Conservation (phyloP, 2,888 invertebrate species). For the Cerastis leucographa region DNA sequence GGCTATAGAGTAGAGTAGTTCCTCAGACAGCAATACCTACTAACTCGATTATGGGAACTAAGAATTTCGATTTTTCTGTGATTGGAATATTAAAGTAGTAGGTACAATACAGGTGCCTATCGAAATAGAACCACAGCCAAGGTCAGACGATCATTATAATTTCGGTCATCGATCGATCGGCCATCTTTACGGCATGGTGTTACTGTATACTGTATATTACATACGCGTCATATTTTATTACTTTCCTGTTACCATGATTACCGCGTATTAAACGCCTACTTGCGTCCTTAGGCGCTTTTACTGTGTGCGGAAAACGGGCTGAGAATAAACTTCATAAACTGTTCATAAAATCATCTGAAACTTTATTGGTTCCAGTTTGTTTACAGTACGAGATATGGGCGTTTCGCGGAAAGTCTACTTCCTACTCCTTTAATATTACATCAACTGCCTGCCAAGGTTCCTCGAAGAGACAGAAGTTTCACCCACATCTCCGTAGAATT, state of each 20-base stretch:
- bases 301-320: conserved; percentile 16
- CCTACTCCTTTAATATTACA: background rate
- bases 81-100: conserved; percentile 36
- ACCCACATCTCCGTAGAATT: background rate
- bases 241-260: conserved; percentile 57
- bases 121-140: conserved; percentile 36
- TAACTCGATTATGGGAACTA: background rate
- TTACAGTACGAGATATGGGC: background rate
- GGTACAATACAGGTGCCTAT: conserved; percentile 23
- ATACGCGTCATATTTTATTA: conserved; percentile 51
- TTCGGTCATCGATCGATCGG: conserved; percentile 57
- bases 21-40: background rate
- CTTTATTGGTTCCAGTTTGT: conserved; percentile 2
- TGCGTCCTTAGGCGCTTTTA: conserved; percentile 32
- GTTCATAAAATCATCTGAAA: conserved; percentile 8
- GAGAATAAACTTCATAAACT: conserved; percentile 33
- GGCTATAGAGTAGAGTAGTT: background rate
- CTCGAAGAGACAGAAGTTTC: background rate
- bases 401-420: background rate
- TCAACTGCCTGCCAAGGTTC: background rate
- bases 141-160: conserved; percentile 57
- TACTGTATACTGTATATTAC: conserved; percentile 41
- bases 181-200: conserved; percentile 29
- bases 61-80: conserved; percentile 21
- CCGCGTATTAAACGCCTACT: conserved; percentile 53